Evolutionary conservation across 2,888 invertebrate species (phyloP).

Genomic region (Noctua janthina): DNA sequence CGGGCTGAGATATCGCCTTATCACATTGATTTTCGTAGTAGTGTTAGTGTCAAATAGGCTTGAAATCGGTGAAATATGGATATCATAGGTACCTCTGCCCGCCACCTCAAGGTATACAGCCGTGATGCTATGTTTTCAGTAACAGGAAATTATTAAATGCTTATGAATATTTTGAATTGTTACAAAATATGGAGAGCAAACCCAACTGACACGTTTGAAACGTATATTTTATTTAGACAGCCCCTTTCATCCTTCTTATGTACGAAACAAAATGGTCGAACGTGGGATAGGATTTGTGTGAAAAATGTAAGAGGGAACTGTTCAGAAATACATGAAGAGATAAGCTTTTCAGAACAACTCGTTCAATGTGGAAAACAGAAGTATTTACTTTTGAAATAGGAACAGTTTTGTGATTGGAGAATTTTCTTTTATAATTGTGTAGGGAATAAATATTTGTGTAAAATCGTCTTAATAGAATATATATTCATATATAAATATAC

Average conservation of each 20-base stretch:
- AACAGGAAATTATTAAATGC: not conserved
- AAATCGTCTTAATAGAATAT: not conserved
- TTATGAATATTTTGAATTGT: conserved; percentile 4
- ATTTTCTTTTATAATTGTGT: not conserved
- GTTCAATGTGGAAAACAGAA: not conserved
- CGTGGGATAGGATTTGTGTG: conserved; percentile 41
- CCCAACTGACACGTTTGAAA: conserved; percentile 24
- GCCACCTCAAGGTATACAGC: not conserved
- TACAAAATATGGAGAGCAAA: conserved; percentile 12
- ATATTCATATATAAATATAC: not conserved
- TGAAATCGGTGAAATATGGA: not conserved
- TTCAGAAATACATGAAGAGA: conserved; percentile 44
- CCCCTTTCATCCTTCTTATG: conserved; percentile 26
- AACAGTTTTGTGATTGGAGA: not conserved
- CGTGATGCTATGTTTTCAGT: not conserved
- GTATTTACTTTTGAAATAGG: not conserved
- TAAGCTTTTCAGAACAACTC: conserved; percentile 29
- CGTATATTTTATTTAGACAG: conserved; percentile 50
- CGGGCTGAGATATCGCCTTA: not conserved
- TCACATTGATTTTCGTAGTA: not conserved
- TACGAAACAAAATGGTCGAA: conserved; percentile 53
- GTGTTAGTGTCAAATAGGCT: not conserved
- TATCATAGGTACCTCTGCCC: not conserved
- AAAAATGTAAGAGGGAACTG: conserved; percentile 33
- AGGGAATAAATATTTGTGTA: not conserved